phyloP scores from a whole-genome alignment of 2,113 vertebrate genomes.

The Spea multiplicata region DNA sequence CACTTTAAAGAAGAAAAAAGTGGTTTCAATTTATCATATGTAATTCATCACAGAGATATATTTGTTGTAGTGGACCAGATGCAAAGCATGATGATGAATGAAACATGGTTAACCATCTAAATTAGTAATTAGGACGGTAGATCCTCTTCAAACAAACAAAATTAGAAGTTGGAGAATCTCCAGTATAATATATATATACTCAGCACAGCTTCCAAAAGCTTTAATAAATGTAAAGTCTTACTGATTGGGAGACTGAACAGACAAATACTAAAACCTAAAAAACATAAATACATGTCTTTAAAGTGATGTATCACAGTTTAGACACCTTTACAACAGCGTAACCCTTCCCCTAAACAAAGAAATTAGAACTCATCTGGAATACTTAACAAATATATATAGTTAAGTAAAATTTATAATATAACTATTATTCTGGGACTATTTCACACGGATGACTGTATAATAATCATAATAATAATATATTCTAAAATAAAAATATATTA shows the following conservation, averaged over 20 bases:
- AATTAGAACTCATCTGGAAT: too few relatives aligned
- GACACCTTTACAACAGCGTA: too few relatives aligned
- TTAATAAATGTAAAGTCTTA: not conserved
- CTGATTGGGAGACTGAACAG: not conserved
- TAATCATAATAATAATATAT: too few relatives aligned
- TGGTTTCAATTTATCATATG: conserved; percentile 15
- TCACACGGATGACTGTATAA: too few relatives aligned
- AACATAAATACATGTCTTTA: too few relatives aligned
- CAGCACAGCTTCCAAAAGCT: not conserved
- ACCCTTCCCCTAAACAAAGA: too few relatives aligned
- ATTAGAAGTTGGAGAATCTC: conserved; percentile 22
- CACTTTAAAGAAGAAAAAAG: conserved; percentile 28
- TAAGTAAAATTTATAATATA: too few relatives aligned
- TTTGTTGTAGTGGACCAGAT: conserved; percentile 18
- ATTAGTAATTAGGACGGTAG: conserved; percentile 23
- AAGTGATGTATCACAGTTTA: too few relatives aligned
- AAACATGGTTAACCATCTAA: conserved; percentile 16
- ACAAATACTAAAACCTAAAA: not conserved
- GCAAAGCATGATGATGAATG: conserved; percentile 34
- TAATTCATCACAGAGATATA: conserved; percentile 32
- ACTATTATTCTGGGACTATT: too few relatives aligned
- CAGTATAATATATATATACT: not conserved
- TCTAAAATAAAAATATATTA: too few relatives aligned
- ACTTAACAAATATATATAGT: too few relatives aligned
- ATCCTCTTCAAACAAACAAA: conserved; percentile 31